phyloP scores from a whole-genome alignment of 1,140 invertebrate species.

The Saccostrea echinata region DNA sequence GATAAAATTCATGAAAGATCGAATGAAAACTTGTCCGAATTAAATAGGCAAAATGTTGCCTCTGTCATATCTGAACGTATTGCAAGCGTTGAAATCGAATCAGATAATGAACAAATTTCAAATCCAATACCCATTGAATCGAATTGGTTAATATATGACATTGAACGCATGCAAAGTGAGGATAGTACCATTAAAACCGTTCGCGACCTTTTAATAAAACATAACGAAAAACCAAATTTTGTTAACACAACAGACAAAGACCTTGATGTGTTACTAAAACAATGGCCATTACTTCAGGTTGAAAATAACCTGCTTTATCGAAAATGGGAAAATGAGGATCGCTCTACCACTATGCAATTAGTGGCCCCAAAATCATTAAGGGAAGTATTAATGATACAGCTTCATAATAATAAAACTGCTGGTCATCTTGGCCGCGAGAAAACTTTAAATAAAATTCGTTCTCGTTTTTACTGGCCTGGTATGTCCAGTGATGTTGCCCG shows the following conservation, averaged over 20 bases:
- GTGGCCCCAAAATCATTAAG: conserved; percentile 42
- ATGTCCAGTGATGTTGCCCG: conserved; percentile 38
- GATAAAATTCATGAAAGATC: neutral
- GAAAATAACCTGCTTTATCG: neutral
- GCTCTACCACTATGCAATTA: conserved; percentile 47
- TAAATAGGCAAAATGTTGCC: neutral
- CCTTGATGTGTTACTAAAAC: neutral
- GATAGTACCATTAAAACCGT: neutral
- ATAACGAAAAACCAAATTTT: too few species aligned
- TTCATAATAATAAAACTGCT: conserved; percentile 7
- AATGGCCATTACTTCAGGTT: neutral
- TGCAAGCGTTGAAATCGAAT: neutral
- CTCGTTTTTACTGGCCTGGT: conserved; percentile 57
- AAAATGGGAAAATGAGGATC: conserved; percentile 1
- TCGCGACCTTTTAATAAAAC: too few species aligned
- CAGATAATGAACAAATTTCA: neutral
- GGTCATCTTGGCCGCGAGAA: conserved; percentile 45
- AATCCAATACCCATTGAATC: neutral
- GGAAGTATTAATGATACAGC: conserved; percentile 22
- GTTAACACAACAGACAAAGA: neutral
- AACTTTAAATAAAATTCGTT: conserved; percentile 42
- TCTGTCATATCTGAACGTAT: neutral
- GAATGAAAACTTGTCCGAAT: neutral
- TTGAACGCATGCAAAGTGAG: conserved; percentile 3
- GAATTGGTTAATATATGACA: neutral